Evolutionary conservation across 2,113 vertebrate genomes (phyloP).

Genomic region (Cervus canadensis): DNA sequence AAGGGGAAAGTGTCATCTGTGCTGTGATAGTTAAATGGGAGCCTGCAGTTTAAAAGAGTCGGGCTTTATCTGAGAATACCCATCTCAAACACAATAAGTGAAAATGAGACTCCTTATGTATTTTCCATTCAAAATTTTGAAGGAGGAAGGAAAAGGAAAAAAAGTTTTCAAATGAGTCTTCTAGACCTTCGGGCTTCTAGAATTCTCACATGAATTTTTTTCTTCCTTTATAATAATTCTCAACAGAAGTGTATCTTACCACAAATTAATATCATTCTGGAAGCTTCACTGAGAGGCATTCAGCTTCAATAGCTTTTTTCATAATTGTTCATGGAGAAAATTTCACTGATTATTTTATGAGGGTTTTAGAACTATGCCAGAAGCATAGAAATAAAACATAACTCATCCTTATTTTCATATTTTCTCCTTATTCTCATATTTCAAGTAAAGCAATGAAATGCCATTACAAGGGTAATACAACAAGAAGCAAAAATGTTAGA

Average conservation of each 20-base stretch:
- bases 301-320: constrained; percentile 26
- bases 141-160: not conserved
- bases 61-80: not conserved
- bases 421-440: constrained; percentile 7
- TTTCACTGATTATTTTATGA: constrained; percentile 59
- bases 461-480: not conserved
- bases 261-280: not conserved
- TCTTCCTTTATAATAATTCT: constrained; percentile 27
- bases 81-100: not conserved
- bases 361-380: not conserved
- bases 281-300: constrained; percentile 16
- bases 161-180: not conserved
- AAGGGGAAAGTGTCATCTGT: not conserved
- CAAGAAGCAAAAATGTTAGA: constrained; percentile 29
- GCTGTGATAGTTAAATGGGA: not conserved
- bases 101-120: not conserved
- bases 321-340: constrained; percentile 35
- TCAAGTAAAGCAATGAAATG: constrained; percentile 25
- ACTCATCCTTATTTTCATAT: not conserved
- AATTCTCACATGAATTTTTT: not conserved
- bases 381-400: constrained; percentile 42
- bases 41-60: not conserved
- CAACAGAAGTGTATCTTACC: constrained; percentile 9
- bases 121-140: not conserved
- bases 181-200: not conserved